Evolutionary conservation across 2,888 invertebrate genomes (phyloP).

Genomic region (Electrophaes corylata): DNA sequence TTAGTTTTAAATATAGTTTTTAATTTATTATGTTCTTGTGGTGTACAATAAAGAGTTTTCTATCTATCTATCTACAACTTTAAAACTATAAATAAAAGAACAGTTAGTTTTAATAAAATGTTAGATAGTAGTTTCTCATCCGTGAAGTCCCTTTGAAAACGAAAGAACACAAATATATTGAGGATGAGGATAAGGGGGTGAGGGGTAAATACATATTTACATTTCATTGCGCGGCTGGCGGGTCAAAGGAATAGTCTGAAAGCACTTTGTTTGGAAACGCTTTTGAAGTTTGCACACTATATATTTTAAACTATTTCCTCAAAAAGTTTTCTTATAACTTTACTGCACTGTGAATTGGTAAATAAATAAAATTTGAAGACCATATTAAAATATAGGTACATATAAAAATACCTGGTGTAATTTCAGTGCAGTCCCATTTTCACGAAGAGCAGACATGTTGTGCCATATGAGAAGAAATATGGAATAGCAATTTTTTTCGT

Average conservation of each 20-base stretch:
- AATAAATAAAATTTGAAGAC: background rate
- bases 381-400: too few relatives aligned
- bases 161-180: conserved; percentile 22
- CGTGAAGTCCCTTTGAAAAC: conserved; percentile 24
- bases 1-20: too few relatives aligned
- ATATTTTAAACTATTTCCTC: background rate
- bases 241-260: conserved; percentile 22
- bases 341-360: background rate
- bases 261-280: conserved; percentile 8
- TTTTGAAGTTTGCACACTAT: background rate
- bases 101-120: conserved; percentile 12
- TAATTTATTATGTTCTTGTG: too few relatives aligned
- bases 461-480: too few relatives aligned
- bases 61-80: too few relatives aligned
- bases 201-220: conserved; percentile 27
- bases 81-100: too few relatives aligned
- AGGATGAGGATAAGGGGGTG: conserved; percentile 2
- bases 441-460: too few relatives aligned
- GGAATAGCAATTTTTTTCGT: too few relatives aligned
- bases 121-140: conserved; percentile 10
- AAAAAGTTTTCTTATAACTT: background rate
- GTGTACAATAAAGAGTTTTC: too few relatives aligned
- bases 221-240: conserved; percentile 15
- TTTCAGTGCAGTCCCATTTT: too few relatives aligned
- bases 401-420: too few relatives aligned